Base-by-base conservation (phyloP, 2,797 vertebrate genomes). In the Gallirallus australis region DNA sequence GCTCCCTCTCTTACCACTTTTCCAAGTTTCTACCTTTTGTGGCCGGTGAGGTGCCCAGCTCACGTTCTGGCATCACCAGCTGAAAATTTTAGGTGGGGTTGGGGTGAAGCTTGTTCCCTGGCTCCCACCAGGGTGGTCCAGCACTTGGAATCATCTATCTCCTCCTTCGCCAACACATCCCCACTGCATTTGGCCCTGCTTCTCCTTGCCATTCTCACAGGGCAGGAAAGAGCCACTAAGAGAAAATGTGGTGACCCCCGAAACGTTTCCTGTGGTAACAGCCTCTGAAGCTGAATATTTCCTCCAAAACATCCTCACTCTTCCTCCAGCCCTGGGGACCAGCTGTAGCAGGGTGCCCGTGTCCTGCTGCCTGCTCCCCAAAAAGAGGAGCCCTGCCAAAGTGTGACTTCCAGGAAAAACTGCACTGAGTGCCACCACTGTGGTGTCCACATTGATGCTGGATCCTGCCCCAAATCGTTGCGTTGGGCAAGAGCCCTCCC, bases 151-250 rank as follows among this genome's bases (percentile, higher is more conserved):
- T 4, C 79, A 7, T 3, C 57, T 21, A 6, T 4, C 53, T 21
- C 63, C 27, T 37, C 47, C 64, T 31, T 24, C 23, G 7, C 16
- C 63, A n/a, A 1, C 31, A 13, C 47, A 18, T 47, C 71, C 28
- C 28, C 48, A 73, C 42, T 15, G 2, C 16, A 0, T 42, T 30
- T 8, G 30, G n/a, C 70, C 61, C 28, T 1, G 21, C 90, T 73
- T 72, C 75, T 64, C 77, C 73, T 10, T 25, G 40, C 16, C 39
- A 2, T 90, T 78, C 86, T 82, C 65, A 8, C 79, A 33, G 95
- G 95, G 92, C 95, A 96, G 95, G 94, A 97, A 97, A 86, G 88
- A 87, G 66, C 88, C 52, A 24, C 45, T 28, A n/a, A 93, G 59
- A 59, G 91, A 87, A 77, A n/a, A 30, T 2, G 30, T 25, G 82